These are phyloP conservation scores for Drosophila neotestacea DNA, from an alignment of 2,888 invertebrate species.

Conservation along the genomic window DNA sequence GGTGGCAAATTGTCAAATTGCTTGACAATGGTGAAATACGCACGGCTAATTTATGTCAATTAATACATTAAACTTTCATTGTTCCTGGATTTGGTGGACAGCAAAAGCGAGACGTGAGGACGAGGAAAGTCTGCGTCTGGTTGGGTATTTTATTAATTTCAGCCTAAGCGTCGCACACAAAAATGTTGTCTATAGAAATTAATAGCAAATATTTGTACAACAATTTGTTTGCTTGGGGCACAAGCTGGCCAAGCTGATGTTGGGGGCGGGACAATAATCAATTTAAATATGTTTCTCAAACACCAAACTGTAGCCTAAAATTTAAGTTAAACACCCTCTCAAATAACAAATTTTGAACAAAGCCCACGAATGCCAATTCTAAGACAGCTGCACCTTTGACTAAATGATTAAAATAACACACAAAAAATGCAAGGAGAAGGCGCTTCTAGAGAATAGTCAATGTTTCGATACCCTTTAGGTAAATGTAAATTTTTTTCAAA, in stretches of 20 bases:
- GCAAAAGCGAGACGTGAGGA: background rate
- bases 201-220: slow-evolving; percentile 78
- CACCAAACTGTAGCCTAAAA: slow-evolving; percentile 18
- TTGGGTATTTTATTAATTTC: slow-evolving; percentile 56
- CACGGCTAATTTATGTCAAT: slow-evolving; percentile 71
- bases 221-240: slow-evolving; percentile 65
- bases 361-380: slow-evolving; percentile 43
- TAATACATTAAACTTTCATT: slow-evolving; percentile 69
- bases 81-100: slow-evolving; percentile 21
- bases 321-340: slow-evolving; percentile 10
- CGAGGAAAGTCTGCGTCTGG: background rate
- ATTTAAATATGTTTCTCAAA: slow-evolving; percentile 67
- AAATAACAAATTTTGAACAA: slow-evolving; percentile 62
- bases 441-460: background rate
- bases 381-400: slow-evolving; percentile 66
- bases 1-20: slow-evolving; percentile 66
- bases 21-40: slow-evolving; percentile 44
- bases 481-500: background rate
- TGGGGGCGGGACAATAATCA: slow-evolving; percentile 59
- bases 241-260: slow-evolving; percentile 2
- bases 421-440: slow-evolving; percentile 5
- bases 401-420: slow-evolving; percentile 22
- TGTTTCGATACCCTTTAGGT: background rate
- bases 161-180: slow-evolving; percentile 28
- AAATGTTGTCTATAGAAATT: slow-evolving; percentile 71